Base-by-base conservation (phyloP, 1,140 invertebrate species). In the Dendrolimus punctatus region DNA sequence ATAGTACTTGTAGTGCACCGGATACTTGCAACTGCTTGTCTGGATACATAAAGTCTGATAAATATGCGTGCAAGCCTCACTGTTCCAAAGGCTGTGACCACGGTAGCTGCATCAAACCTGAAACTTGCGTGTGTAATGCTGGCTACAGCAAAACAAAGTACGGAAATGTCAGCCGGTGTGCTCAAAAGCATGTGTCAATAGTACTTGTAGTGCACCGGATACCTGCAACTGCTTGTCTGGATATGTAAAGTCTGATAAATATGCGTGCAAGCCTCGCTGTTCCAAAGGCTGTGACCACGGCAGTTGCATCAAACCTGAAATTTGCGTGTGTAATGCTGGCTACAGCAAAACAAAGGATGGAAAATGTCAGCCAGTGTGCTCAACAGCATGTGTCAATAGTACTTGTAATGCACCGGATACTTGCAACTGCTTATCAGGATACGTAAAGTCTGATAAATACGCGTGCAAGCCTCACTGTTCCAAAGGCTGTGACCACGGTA, bases 201-300 rank as follows among this genome's bases (percentile, higher is more conserved):
- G 53, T 0, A 58, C 53, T 0, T 75, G 73, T 39, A 39, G 55
- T 1, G 64, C 55, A 7, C 73, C 70, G 23, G 62, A 71, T 36
- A 60, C 55, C 1, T 78, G 73, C 43, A 37, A 62, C 48, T 79
- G 76, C 47, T 37, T 42, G 9, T 4, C 38, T 1, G 76, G 76
- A 8, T 72, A 66, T 46, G 61, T 46, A 9, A 60, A 64, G 55
- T 55, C 55, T 39, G 58, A 64, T 39, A 60, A 51, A 10, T 58
- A 62, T 42, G 53, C 51, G 8, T 74, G 71, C 48, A 37, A 56
- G 37, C 68, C 74, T 4, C 81, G 87, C 40, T 91, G 91, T 66
- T 80, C 87, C 4, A 74, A 71, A 44, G 85, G 88, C n/a, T 91
- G 89, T 57, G 23, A 60, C 1, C 76, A 88, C 45, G 88, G 82